Evolutionary conservation across 2,113 vertebrate genomes (phyloP), one percentile per base, ranked within the genome.

Genomic region (Pontoporia blainvillei): DNA sequence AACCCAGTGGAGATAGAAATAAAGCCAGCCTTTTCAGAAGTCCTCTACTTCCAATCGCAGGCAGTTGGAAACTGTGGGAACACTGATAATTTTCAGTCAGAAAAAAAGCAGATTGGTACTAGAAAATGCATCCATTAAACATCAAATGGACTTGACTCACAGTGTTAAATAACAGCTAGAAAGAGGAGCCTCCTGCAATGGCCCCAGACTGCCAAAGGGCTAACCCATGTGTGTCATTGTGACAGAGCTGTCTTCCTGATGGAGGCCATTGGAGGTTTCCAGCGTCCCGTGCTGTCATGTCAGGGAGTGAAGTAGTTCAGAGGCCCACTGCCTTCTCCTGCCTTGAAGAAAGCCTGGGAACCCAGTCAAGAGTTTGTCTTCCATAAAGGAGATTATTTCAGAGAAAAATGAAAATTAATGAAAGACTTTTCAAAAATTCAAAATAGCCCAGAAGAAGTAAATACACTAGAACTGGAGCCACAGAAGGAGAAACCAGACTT

Each of bases 81-180:
- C 91, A 93, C 59, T 94, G 96, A 92, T 98, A 95, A 98, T 98
- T 98, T 98, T 97, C 98, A 98, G 91, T 98, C 95, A 97, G 93
- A 87, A 98, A 94, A 94, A 95, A 98, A 98, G 97, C 85, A 79
- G 75, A 69, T 81, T 96, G 92, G 95, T 97, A 96, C 91, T 81
- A 94, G 95, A 98, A 97, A 62, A 85, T 86, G 89, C 36, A 88
- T 78, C 86, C 95, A 69, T 97, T 97, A 97, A 94, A 96, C 31
- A 91, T 92, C 95, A 96, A 96, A 96, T 92, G 87, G 96, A 96
- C 97, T 97, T 94, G 95, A 98, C 92, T 44, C 0, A 0, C 10
- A 57, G 41, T 84, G 79, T 97, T 95, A 98, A 97, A 90, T 95
- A 96, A 97, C 54, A 93, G 67, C 69, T 97, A 54, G 71, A 36